Evolutionary conservation across 2,797 vertebrate genomes (phyloP), one percentile per base, ranked within the genome.

Genomic region (Peromyscus nudipes): DNA sequence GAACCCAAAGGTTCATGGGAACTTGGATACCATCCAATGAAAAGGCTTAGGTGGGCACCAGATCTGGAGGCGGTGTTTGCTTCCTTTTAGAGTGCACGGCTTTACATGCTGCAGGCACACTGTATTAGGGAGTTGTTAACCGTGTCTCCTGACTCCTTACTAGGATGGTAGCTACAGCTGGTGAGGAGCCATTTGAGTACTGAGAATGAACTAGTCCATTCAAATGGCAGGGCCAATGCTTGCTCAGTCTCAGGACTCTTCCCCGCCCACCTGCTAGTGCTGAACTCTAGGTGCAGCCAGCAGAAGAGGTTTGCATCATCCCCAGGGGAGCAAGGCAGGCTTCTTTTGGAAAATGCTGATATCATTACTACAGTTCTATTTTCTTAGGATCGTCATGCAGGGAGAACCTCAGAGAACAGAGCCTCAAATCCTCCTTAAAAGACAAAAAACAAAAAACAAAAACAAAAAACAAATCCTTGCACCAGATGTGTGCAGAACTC

Each of bases 401-500:
- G 80, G 82, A 92, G 14, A 49, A 16, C 16, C 86, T 96, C 79
- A 23, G 43, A 19, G 31, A 37, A 19, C 1, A 79, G 67, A 16
- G 43, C n/a, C 69, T 73, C 52, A 40, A 88, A 46, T 21, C 55
- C 75, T 69, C 46, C 67, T 94, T 62, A n/a, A 9, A 69, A 69
- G 19, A 37, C 90, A 94, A 55, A 52, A 55, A 55, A 16, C 52
- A 52, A 55, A 55, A 55, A 12, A 84, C 73, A 87, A 88, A 52
- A 14, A 13, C 13, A 52, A 52, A 14, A 55, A 14, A 89, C 69
- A 87, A 88, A 69, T 84, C 37, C 46, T 85, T 92, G 65, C 25
- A 81, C 6, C 65, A 87, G 60, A 90, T 46, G 31, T 46, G 57
- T 86, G 94, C 81, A 37, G 49, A 95, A 97, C 65, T 88, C 75